Evolutionary conservation across 2,797 vertebrate species (phyloP).

Genomic region (Agapornis canus): DNA sequence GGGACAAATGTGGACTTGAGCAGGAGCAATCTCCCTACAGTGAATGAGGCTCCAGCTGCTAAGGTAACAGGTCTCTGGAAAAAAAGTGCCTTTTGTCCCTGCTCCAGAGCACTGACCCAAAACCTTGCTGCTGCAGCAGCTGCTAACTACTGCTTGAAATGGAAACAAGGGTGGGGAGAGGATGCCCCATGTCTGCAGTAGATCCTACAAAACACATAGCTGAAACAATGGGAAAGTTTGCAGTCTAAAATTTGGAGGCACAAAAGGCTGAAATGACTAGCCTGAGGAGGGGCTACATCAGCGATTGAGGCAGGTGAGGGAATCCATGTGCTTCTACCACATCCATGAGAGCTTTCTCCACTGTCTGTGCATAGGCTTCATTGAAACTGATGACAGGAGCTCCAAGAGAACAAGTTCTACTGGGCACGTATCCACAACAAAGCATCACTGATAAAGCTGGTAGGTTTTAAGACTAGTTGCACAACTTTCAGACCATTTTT

Average conservation of each 20-base stretch:
- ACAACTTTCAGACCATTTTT: neutral
- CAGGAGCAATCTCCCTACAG: neutral
- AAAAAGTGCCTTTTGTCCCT: neutral
- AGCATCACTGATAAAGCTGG: neutral
- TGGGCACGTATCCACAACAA: neutral
- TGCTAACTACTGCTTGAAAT: neutral
- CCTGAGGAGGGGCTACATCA: accelerated
- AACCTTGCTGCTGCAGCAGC: accelerated
- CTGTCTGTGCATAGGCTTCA: accelerated
- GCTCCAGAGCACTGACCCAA: neutral
- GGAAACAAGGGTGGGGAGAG: neutral
- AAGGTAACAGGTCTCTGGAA: neutral
- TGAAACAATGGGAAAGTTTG: neutral
- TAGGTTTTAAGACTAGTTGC: too few relatives aligned
- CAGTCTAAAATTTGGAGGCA: neutral
- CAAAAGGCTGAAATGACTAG: neutral
- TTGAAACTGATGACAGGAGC: neutral
- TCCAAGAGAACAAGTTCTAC: neutral
- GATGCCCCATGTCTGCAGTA: neutral
- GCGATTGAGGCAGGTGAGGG: neutral
- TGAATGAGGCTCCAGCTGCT: neutral
- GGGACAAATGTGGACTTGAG: neutral
- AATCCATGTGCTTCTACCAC: neutral
- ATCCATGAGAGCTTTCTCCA: neutral
- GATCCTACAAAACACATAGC: neutral